Evolutionary conservation across 2,888 invertebrate species (phyloP).

Genomic region (Dilophus febrilis): DNA sequence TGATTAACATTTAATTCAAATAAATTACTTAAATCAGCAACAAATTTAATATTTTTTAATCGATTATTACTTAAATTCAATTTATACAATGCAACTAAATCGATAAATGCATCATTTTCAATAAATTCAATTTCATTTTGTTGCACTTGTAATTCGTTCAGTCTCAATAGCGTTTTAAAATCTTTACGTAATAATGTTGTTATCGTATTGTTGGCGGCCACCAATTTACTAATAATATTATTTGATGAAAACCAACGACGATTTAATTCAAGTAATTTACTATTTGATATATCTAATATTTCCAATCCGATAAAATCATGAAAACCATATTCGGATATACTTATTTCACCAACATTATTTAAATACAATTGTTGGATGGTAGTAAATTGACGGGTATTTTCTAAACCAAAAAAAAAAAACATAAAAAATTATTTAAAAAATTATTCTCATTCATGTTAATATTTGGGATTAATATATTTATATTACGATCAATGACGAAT

Average conservation of each 20-base stretch:
- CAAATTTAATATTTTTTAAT: constrained; percentile 12
- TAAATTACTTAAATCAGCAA: constrained; percentile 16
- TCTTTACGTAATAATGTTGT: constrained; percentile 13
- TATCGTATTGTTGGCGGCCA: constrained; percentile 21
- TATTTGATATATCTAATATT: constrained; percentile 20
- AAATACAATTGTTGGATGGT: constrained; percentile 16
- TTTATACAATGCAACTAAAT: constrained; percentile 12
- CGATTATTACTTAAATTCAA: constrained; percentile 21
- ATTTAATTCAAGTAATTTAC: constrained; percentile 14
- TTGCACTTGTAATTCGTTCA: constrained; percentile 21
- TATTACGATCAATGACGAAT: too few relatives aligned
- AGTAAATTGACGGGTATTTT: too few relatives aligned
- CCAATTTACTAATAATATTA: constrained; percentile 17
- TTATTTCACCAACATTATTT: constrained; percentile 16
- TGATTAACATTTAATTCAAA: constrained; percentile 16
- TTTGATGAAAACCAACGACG: constrained; percentile 14
- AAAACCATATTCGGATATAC: constrained; percentile 16
- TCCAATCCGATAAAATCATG: constrained; percentile 16
- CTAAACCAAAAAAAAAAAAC: too few relatives aligned
- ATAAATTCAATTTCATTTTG: constrained; percentile 15
- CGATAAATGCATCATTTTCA: constrained; percentile 17
- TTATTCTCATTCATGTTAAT: too few relatives aligned
- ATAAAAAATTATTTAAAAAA: too few relatives aligned
- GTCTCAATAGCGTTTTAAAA: constrained; percentile 14
- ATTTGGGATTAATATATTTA: too few relatives aligned